These are phyloP conservation scores for Cercocebus atys DNA, from an alignment of 2,113 vertebrate genomes.

Conservation along the genomic window DNA sequence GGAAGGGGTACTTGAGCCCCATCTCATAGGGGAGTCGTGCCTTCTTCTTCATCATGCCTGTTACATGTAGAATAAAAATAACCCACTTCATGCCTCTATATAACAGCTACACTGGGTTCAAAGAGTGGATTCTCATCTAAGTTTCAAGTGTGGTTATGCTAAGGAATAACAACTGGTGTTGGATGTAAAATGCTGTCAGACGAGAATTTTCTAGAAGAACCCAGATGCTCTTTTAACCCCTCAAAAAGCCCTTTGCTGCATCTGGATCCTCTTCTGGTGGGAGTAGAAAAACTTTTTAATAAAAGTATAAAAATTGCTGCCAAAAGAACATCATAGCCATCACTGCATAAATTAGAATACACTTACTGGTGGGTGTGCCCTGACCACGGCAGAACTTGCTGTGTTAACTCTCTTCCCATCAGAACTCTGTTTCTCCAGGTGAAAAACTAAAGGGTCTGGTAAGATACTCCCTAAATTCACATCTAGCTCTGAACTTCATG, in stretches of 20 bases:
- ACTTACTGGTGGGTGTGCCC: fast-evolving
- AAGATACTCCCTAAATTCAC: background rate
- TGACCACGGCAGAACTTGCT: background rate
- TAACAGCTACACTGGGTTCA: background rate
- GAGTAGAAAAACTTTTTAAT: background rate
- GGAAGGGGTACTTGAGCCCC: background rate
- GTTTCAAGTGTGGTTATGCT: background rate
- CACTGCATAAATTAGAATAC: background rate
- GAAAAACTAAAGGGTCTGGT: background rate
- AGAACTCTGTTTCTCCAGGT: background rate
- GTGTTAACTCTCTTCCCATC: fast-evolving
- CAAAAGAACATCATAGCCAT: background rate
- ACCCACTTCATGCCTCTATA: background rate
- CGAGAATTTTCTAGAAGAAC: background rate
- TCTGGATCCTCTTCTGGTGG: background rate
- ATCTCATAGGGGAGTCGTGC: background rate
- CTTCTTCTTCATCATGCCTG: background rate
- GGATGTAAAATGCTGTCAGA: background rate
- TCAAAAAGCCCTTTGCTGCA: background rate
- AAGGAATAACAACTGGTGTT: background rate
- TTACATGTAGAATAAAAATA: background rate
- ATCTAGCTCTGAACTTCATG: background rate
- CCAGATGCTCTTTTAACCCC: background rate
- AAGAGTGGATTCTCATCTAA: background rate
- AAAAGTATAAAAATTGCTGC: background rate